phyloP scores from a whole-genome alignment of 2,888 invertebrate species.

The Agonopterix arenella region DNA sequence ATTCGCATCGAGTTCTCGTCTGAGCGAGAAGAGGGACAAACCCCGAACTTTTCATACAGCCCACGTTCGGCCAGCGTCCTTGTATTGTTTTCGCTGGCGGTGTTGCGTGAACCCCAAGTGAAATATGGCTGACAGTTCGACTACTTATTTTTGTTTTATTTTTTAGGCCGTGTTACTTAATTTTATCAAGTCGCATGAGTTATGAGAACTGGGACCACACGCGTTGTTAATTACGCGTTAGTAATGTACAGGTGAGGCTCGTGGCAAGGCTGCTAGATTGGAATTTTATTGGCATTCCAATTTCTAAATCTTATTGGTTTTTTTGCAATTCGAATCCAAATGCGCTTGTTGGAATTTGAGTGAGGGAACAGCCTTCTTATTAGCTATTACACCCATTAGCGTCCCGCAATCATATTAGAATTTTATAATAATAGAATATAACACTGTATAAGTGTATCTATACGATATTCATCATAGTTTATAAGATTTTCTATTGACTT shows the following conservation, averaged over 20 bases:
- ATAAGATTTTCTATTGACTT: too few relatives aligned
- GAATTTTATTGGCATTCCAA: conserved; percentile 18
- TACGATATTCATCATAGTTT: too few relatives aligned
- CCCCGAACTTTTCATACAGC: conserved; percentile 32
- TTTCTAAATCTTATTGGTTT: conserved; percentile 14
- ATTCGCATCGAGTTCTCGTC: neutral
- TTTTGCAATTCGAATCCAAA: neutral
- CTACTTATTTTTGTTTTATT: conserved; percentile 70
- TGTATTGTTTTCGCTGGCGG: conserved; percentile 73
- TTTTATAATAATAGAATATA: too few relatives aligned
- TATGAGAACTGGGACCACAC: conserved; percentile 73
- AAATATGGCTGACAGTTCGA: conserved; percentile 69
- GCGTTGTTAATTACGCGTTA: conserved; percentile 65
- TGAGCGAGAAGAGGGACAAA: conserved; percentile 1
- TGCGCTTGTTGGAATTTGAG: too few relatives aligned
- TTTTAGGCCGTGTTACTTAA: conserved; percentile 71
- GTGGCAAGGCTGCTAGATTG: conserved; percentile 10
- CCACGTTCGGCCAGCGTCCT: conserved; percentile 56
- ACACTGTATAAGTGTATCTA: too few relatives aligned
- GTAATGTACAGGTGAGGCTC: conserved; percentile 28
- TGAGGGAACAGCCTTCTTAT: too few relatives aligned
- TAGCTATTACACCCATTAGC: too few relatives aligned
- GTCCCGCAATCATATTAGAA: too few relatives aligned
- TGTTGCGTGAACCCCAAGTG: conserved; percentile 71
- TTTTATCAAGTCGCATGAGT: conserved; percentile 75